A percentile compares a stretch with the other conserved stretches of the same genome.
phyloP scores from a whole-genome alignment of 1,140 invertebrate species.

The Ips typographus region DNA sequence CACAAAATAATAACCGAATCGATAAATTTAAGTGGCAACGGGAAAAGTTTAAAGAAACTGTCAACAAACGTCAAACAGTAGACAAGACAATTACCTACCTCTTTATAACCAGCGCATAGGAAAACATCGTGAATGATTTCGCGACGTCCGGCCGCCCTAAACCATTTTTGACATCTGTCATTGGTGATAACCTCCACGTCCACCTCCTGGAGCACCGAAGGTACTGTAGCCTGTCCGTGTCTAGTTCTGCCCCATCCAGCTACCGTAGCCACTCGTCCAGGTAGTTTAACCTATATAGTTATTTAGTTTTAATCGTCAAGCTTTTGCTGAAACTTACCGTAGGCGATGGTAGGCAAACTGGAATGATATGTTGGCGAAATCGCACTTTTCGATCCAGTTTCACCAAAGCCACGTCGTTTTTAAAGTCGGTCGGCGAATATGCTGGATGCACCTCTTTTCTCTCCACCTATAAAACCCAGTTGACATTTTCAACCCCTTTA shows the following conservation, averaged over 20 bases:
- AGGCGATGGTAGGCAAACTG: constrained; percentile 66
- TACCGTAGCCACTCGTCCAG: constrained; percentile 82
- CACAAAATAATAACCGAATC: no score
- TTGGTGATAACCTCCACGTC: constrained; percentile 90
- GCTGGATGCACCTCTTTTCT: constrained; percentile 87
- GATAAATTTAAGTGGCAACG: not conserved
- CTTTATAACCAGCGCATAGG: constrained; percentile 88
- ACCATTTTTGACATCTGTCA: constrained; percentile 89
- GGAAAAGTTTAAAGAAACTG: not conserved
- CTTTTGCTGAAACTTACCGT: constrained; percentile 39
- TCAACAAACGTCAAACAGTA: not conserved
- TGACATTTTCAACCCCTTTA: not conserved
- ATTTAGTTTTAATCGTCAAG: not conserved
- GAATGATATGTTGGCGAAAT: constrained; percentile 87
- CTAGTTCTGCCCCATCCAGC: constrained; percentile 87
- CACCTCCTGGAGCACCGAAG: constrained; percentile 70
- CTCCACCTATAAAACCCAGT: constrained; percentile 58
- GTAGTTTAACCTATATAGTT: constrained; percentile 59
- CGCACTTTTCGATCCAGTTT: constrained; percentile 75
- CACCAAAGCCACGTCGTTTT: constrained; percentile 86
- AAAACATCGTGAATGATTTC: constrained; percentile 94
- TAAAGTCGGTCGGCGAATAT: constrained; percentile 85
- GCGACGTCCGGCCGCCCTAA: constrained; percentile 80
- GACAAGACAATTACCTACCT: constrained; percentile 55
- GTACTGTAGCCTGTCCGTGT: constrained; percentile 80